Base-by-base conservation (phyloP, 2,113 vertebrate species). In the Calyptomena viridis region DNA sequence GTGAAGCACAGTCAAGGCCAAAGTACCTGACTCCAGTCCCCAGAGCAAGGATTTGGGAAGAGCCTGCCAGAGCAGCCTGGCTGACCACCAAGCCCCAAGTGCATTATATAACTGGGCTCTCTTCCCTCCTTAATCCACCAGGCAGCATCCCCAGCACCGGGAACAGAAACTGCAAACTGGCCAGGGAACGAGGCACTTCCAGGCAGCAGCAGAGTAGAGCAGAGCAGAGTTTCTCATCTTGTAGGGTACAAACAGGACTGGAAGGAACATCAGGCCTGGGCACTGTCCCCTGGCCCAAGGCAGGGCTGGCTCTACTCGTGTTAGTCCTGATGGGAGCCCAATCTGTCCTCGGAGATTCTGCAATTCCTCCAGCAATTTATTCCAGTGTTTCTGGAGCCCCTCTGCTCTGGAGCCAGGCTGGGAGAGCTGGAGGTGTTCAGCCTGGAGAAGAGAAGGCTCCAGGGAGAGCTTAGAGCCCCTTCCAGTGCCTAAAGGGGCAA, bases 61-160 rank as follows among this genome's bases (percentile, higher is more conserved):
- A 58, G 47, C 37, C 4, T 4, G 87, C 78, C 87, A 79, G 90
- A 75, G 80, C 52, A 3, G 73, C 4, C 73, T 94, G 96, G 94
- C 93, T 84, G 76, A 24, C 44, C 91, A 84, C 89, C 89, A 94
- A 59, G 90, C 84, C 86, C 53, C 64, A 27, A 71, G 56, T 31
- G 30, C n/a, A 4, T 94, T 92, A 92, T 63, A 52, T 68, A 94
- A 91, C 93, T 22, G 77, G 74, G 94, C 91, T 95, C 74, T 58
- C 44, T 56, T 92, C 86, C 83, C 96, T 91, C 93, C 87, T 87
- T 39, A 92, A 89, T 27, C 60, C 83, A 93, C 14, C 76, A 69
- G 90, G 62, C 84, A 93, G 40, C 75, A 90, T 84, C 86, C 31
- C 63, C 67, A 80, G 86, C 56, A 23, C 47, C 1, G 1, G 64